phyloP scores from a whole-genome alignment of 1,140 invertebrate genomes.

The Muscidifurax raptorellus region DNA sequence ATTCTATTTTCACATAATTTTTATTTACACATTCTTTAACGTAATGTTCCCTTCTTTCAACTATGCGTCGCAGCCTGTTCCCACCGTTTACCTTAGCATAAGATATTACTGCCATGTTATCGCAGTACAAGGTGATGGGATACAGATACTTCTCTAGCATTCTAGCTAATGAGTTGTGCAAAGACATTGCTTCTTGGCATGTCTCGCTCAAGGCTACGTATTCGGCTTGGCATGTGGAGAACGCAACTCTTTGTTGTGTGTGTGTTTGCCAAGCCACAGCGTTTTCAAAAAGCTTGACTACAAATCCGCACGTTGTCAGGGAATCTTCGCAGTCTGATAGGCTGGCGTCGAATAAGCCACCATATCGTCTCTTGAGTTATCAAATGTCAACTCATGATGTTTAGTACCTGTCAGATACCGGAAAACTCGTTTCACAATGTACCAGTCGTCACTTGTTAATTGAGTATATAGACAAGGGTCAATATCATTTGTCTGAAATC shows the following conservation, averaged over 20 bases:
- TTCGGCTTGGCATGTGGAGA: conserved; percentile 18
- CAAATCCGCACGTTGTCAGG: no score
- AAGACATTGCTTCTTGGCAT: background rate
- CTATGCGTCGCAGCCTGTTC: background rate
- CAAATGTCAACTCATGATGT: no score
- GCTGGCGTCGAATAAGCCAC: background rate
- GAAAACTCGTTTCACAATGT: no score
- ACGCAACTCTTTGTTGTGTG: background rate
- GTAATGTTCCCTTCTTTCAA: background rate
- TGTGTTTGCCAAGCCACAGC: background rate
- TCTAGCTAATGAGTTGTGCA: background rate
- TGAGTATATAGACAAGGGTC: no score
- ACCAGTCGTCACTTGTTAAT: no score
- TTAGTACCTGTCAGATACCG: no score
- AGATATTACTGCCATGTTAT: no score
- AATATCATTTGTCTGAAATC: no score
- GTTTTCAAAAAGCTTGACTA: background rate
- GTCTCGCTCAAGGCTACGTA: background rate
- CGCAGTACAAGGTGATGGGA: no score
- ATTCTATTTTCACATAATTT: background rate
- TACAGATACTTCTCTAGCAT: no score
- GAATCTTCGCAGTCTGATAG: background rate
- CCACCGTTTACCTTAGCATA: no score
- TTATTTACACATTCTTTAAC: conserved; percentile 1
- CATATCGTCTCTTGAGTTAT: no score